Evolutionary conservation across 2,113 vertebrate species (phyloP).

Genomic region (Argyrosomus japonicus): DNA sequence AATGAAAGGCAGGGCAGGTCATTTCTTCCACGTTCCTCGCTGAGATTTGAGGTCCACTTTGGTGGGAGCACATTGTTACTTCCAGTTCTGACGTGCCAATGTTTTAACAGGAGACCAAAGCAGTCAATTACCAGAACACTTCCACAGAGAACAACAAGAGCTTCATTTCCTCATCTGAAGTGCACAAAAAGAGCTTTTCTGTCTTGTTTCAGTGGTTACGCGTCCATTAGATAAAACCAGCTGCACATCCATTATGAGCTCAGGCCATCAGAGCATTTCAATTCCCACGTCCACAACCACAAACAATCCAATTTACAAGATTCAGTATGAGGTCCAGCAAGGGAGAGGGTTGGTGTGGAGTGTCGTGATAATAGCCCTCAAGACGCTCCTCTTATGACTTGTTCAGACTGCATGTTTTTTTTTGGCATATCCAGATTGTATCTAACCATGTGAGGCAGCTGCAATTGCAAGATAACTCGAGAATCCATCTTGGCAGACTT

Average conservation of each 20-base stretch:
- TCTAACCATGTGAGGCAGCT: too few species aligned
- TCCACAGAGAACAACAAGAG: not conserved
- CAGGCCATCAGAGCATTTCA: conserved; percentile 19
- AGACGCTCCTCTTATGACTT: not conserved
- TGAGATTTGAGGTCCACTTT: not conserved
- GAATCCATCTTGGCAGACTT: too few species aligned
- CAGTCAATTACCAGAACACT: not conserved
- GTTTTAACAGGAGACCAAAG: not conserved
- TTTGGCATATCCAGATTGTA: too few species aligned
- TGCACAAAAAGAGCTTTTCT: not conserved
- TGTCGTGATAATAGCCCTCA: not conserved
- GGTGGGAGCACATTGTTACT: not conserved
- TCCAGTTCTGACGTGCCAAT: not conserved
- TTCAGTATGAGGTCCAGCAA: not conserved
- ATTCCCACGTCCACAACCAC: conserved; percentile 24
- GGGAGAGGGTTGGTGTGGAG: not conserved
- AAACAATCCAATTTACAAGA: conserved; percentile 5
- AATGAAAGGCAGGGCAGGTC: not conserved
- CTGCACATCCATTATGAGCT: conserved; percentile 31
- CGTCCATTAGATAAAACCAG: conserved; percentile 13
- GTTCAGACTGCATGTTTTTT: too few species aligned
- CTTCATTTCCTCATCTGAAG: not conserved
- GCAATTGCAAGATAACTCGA: too few species aligned
- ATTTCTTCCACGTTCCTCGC: not conserved
- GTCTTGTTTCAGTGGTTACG: conserved; percentile 12